Percentiles rank a stretch among this genome's conserved stretches.
These are phyloP conservation scores for Brachionus paranguensis DNA, from an alignment of 1,140 invertebrate genomes.

Conservation along the genomic window DNA sequence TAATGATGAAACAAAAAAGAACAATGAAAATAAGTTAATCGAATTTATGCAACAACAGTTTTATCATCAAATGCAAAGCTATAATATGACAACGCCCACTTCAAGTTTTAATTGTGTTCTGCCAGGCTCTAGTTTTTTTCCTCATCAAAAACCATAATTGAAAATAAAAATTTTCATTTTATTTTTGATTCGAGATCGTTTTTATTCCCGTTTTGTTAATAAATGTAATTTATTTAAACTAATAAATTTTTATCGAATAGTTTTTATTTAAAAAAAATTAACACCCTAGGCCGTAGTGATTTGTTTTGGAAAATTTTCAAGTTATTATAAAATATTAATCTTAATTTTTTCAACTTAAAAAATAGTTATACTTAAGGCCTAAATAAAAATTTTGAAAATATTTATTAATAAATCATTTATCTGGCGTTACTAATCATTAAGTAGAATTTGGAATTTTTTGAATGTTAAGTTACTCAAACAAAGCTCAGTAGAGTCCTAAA, in stretches of 20 bases:
- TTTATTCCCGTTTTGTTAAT: not conserved
- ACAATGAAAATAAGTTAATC: not conserved
- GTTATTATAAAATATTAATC: no score
- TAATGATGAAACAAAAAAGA: not conserved
- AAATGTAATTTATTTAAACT: not conserved
- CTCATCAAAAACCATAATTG: not conserved
- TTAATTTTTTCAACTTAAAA: no score
- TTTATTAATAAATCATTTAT: no score
- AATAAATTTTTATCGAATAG: not conserved
- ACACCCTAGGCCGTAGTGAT: not conserved
- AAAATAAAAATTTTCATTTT: not conserved
- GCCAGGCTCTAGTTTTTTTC: not conserved
- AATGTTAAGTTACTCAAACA: no score
- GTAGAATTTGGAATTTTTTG: no score
- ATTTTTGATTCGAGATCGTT: not conserved
- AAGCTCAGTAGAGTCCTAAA: no score
- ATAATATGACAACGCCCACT: not conserved
- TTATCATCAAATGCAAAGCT: not conserved
- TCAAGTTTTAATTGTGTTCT: not conserved
- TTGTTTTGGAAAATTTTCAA: not conserved
- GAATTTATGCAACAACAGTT: not conserved
- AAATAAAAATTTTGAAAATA: no score
- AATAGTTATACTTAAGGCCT: no score
- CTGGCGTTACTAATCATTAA: no score
- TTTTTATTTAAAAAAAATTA: not conserved